Conservation (phyloP, 2,888 invertebrate species). For the Auanema freiburgensis region DNA sequence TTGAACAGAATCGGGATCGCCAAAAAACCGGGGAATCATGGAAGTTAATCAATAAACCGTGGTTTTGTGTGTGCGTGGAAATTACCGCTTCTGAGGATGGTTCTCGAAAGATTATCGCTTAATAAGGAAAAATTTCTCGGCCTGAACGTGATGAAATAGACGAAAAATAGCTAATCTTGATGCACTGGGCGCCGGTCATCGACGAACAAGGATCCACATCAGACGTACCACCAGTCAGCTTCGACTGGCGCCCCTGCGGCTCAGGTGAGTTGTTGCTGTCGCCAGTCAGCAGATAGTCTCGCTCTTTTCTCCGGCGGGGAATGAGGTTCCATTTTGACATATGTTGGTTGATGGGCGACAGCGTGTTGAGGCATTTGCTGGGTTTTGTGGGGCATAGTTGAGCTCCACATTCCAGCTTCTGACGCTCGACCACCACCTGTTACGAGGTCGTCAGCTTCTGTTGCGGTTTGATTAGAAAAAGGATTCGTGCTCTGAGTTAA, state of each 20-base stretch:
- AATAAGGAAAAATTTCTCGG: too few relatives aligned
- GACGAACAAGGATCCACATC: too few relatives aligned
- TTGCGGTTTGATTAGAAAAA: constrained; percentile 21
- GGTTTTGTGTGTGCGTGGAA: too few relatives aligned
- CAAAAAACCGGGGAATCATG: too few relatives aligned
- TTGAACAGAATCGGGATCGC: too few relatives aligned
- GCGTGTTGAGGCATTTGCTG: constrained; percentile 12
- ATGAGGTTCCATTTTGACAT: constrained; percentile 58
- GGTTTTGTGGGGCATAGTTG: constrained; percentile 16
- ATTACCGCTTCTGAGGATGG: too few relatives aligned
- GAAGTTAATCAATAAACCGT: too few relatives aligned
- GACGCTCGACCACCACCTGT: constrained; percentile 7
- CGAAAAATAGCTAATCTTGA: too few relatives aligned
- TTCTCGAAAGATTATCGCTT: too few relatives aligned
- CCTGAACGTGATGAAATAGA: too few relatives aligned
- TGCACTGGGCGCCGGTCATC: too few relatives aligned
- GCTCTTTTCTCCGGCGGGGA: constrained; percentile 61
- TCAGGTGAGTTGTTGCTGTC: constrained; percentile 42
- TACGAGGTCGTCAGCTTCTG: constrained; percentile 36
- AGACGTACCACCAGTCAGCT: neutral
- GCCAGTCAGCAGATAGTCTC: constrained; percentile 49
- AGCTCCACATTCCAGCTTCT: constrained; percentile 20
- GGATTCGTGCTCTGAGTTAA: too few relatives aligned
- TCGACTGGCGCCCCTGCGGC: neutral
- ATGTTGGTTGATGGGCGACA: constrained; percentile 31